Percentiles rank a stretch among this genome's conserved stretches.
Conservation (phyloP, 2,888 invertebrate genomes). For the Oasisia sp. region DNA sequence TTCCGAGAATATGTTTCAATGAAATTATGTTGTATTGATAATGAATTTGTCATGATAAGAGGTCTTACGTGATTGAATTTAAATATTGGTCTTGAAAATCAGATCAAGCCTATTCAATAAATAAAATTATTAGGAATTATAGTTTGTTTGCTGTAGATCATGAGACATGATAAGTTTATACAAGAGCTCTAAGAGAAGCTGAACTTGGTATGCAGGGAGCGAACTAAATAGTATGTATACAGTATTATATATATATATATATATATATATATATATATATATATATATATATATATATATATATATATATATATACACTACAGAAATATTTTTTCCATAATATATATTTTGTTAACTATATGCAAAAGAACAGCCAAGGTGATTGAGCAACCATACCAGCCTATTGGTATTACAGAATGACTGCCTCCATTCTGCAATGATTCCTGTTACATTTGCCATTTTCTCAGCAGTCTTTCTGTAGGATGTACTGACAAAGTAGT, state of each 20-base stretch:
- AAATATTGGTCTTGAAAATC: too few relatives aligned
- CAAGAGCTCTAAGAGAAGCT: background rate
- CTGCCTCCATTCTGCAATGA: background rate
- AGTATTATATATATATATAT: constrained; percentile 24
- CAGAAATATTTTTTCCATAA: too few relatives aligned
- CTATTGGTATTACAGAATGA: too few relatives aligned
- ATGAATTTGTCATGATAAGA: too few relatives aligned
- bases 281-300: constrained; percentile 32
- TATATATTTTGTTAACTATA: too few relatives aligned
- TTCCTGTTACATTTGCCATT: background rate
- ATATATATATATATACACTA: constrained; percentile 30
- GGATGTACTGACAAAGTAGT: background rate
- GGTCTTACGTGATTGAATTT: too few relatives aligned
- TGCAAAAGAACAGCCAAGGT: too few relatives aligned
- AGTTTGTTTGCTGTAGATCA: too few relatives aligned
- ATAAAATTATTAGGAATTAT: too few relatives aligned
- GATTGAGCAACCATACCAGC: too few relatives aligned
- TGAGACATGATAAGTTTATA: background rate
- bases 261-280: constrained; percentile 31
- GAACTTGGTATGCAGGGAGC: background rate
- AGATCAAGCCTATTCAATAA: background rate
- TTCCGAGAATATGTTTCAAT: too few relatives aligned
- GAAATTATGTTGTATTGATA: too few relatives aligned
- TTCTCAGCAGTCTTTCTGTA: background rate
- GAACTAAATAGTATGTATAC: background rate